A percentile compares a stretch with the other conserved stretches of the same genome.
Conservation (phyloP, 2,113 vertebrate species). For the Neodon shergylaensis region DNA sequence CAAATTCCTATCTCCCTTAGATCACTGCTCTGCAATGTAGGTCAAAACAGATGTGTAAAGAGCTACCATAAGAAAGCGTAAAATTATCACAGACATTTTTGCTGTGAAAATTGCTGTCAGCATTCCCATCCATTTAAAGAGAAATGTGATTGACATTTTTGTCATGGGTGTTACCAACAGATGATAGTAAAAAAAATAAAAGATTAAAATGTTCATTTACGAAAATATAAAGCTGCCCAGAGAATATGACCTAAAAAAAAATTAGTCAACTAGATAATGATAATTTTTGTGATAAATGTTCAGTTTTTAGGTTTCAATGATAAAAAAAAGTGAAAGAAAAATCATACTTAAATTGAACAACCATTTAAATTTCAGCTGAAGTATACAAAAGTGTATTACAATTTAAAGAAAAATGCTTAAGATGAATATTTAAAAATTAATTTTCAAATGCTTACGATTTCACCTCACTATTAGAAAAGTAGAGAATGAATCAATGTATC, state of each 20-base stretch:
- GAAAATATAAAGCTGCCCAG: not conserved
- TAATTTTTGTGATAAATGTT: not conserved
- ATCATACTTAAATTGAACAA: not conserved
- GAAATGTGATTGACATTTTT: not conserved
- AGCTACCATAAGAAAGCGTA: slow-evolving; percentile 54
- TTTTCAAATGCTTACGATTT: not conserved
- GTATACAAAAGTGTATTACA: not conserved
- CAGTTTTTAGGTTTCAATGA: slow-evolving; percentile 16
- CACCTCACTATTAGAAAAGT: not conserved
- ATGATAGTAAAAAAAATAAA: not conserved
- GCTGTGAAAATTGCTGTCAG: slow-evolving; percentile 7
- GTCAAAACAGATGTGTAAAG: slow-evolving; percentile 23
- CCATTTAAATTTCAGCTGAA: not conserved
- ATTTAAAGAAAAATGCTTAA: not conserved
- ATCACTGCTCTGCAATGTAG: not conserved
- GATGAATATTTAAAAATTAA: not conserved
- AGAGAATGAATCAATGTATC: not conserved
- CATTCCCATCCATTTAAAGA: not conserved
- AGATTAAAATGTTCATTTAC: not conserved
- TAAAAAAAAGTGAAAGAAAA: not conserved
- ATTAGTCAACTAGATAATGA: not conserved
- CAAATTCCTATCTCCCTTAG: not conserved
- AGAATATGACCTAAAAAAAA: not conserved
- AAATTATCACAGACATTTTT: slow-evolving; percentile 4
- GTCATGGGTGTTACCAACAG: not conserved